These are phyloP conservation scores for Palythoa heliodiscus DNA, from an alignment of 92 coral and sea anemone species.

Conservation along the genomic window DNA sequence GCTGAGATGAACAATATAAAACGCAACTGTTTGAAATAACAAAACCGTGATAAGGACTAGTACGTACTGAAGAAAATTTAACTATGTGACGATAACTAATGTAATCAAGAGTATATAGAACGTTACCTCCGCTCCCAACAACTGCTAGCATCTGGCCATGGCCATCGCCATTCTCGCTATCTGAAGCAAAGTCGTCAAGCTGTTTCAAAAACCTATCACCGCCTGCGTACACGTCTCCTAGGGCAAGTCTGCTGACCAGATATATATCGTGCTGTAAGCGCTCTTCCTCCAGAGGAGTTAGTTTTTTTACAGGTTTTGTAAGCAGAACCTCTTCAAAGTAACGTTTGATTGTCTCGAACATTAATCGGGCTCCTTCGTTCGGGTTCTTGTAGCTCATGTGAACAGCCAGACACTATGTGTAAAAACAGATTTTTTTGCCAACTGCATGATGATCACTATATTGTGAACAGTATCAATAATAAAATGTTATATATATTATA, in stretches of 20 bases:
- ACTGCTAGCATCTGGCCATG: slow-evolving; percentile 49
- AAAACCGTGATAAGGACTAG: no score
- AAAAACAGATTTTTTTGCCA: not conserved
- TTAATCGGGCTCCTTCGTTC: slow-evolving; percentile 78
- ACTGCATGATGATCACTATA: no score
- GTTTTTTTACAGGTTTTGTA: slow-evolving; percentile 47
- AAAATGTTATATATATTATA: no score
- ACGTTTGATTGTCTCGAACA: slow-evolving; percentile 77
- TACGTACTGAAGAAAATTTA: no score
- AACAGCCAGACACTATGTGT: slow-evolving; percentile 78
- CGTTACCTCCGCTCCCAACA: slow-evolving; percentile 75
- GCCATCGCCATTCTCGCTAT: slow-evolving; percentile 15
- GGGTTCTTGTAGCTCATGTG: slow-evolving; percentile 82
- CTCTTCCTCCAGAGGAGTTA: slow-evolving; percentile 70
- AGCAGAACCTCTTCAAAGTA: slow-evolving; percentile 65
- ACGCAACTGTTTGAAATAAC: no score
- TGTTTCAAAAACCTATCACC: slow-evolving; percentile 64
- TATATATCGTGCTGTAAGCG: slow-evolving; percentile 70
- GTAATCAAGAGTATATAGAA: no score
- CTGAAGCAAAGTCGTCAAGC: slow-evolving; percentile 59
- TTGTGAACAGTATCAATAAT: no score
- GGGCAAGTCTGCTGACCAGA: slow-evolving; percentile 80
- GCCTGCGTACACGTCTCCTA: slow-evolving; percentile 79
- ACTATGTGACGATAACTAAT: no score
- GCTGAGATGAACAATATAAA: no score